phyloP scores from a whole-genome alignment of 2,113 vertebrate species.

The Lepus timidus region DNA sequence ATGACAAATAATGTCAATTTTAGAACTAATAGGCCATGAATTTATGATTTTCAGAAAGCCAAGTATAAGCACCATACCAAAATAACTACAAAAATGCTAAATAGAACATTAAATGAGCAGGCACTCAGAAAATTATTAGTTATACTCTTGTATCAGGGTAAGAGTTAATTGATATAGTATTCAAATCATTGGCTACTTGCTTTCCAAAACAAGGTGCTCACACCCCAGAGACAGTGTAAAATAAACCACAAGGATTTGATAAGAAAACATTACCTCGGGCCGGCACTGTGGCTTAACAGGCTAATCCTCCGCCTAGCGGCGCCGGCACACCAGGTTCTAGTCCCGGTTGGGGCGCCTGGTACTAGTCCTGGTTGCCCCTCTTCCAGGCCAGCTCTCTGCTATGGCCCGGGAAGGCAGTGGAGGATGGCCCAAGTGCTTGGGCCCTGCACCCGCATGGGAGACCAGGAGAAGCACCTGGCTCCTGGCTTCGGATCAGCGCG shows the following conservation, averaged over 20 bases:
- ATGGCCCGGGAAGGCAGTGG: too few relatives aligned
- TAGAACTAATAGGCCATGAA: background rate
- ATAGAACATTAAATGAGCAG: conserved; percentile 25
- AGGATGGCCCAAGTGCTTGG: too few relatives aligned
- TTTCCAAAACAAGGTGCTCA: background rate
- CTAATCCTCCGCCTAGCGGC: too few relatives aligned
- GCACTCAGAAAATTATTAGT: background rate
- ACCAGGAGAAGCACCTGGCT: too few relatives aligned
- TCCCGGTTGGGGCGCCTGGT: too few relatives aligned
- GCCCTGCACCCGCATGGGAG: too few relatives aligned
- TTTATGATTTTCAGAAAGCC: conserved; percentile 30
- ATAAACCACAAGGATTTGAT: background rate
- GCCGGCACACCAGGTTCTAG: too few relatives aligned
- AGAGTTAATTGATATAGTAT: conserved; percentile 19
- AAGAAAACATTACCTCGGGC: background rate
- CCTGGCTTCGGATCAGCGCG: too few relatives aligned
- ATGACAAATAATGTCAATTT: conserved; percentile 40
- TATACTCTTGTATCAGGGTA: conserved; percentile 26
- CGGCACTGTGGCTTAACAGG: too few relatives aligned
- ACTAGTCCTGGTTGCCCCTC: too few relatives aligned
- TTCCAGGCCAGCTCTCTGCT: too few relatives aligned
- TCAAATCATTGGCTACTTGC: background rate
- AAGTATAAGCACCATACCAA: conserved; percentile 16
- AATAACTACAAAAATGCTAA: background rate
- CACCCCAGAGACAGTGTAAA: background rate